phyloP scores from a whole-genome alignment of 2,797 vertebrate genomes.

The Ptychobarbus kaznakovi region DNA sequence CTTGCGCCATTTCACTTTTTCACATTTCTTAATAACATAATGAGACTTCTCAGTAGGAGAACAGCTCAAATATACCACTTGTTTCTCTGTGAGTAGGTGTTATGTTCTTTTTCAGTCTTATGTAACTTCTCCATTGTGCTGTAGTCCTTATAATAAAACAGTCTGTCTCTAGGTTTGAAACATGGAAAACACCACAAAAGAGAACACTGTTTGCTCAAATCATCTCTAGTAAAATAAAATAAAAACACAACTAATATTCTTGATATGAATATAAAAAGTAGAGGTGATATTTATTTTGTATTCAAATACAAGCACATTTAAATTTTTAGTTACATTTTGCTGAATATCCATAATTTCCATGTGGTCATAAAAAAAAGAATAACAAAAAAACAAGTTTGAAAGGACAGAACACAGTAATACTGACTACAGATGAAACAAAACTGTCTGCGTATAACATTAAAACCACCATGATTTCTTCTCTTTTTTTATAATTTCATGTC shows the following conservation, averaged over 20 bases:
- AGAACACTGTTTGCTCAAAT: conserved; percentile 33
- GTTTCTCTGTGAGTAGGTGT: conserved; percentile 41
- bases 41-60: conserved; percentile 26
- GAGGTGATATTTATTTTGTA: conserved; percentile 48
- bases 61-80: conserved; percentile 31
- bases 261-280: conserved; percentile 16
- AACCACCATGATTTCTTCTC: not conserved
- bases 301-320: conserved; percentile 21
- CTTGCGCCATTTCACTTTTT: conserved; percentile 37
- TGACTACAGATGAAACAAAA: not conserved
- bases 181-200: conserved; percentile 40
- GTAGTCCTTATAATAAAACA: conserved; percentile 48
- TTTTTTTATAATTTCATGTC: not conserved
- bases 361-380: not conserved
- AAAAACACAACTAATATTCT: conserved; percentile 22
- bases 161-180: conserved; percentile 45
- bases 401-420: not conserved
- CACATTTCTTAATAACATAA: conserved; percentile 39
- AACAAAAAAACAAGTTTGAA: not conserved
- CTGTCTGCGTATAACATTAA: not conserved
- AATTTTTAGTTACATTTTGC: not conserved
- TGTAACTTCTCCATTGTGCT: conserved; percentile 50
- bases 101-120: conserved; percentile 46
- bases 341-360: conserved; percentile 19
- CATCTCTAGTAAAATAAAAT: conserved; percentile 17